A percentile compares a stretch with the other conserved stretches of the same genome.
phyloP scores from a whole-genome alignment of 2,113 vertebrate species.

The Brachirus orientalis region DNA sequence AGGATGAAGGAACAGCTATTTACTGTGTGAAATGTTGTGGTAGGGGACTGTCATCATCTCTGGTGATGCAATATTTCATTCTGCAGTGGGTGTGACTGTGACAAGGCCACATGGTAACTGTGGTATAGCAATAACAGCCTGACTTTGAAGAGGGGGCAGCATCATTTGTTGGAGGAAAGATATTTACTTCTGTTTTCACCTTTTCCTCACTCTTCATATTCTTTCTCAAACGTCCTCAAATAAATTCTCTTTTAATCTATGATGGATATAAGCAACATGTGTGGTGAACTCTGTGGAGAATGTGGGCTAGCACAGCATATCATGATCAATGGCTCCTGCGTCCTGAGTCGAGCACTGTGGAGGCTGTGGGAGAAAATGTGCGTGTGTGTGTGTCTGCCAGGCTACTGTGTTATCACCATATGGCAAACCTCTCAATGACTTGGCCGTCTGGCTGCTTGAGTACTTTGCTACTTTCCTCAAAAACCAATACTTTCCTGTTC shows the following conservation, averaged over 20 bases:
- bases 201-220: neutral
- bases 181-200: neutral
- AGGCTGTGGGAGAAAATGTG: constrained; percentile 11
- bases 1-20: no score
- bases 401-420: constrained; percentile 38
- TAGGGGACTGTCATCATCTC: no score
- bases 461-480: neutral
- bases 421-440: constrained; percentile 36
- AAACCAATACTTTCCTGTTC: neutral
- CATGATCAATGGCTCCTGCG: constrained; percentile 66
- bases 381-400: constrained; percentile 29
- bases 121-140: no score
- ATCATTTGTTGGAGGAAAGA: neutral
- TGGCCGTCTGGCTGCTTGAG: constrained; percentile 43
- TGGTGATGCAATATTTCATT: no score
- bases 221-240: no score
- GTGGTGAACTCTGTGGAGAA: constrained; percentile 82
- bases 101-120: no score
- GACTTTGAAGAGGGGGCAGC: no score
- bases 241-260: constrained; percentile 71
- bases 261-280: constrained; percentile 86
- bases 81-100: no score
- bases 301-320: constrained; percentile 65
- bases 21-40: no score
- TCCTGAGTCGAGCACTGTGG: constrained; percentile 43